These are phyloP conservation scores for Diceros bicornis DNA, from an alignment of 2,797 vertebrate species.

Conservation along the genomic window DNA sequence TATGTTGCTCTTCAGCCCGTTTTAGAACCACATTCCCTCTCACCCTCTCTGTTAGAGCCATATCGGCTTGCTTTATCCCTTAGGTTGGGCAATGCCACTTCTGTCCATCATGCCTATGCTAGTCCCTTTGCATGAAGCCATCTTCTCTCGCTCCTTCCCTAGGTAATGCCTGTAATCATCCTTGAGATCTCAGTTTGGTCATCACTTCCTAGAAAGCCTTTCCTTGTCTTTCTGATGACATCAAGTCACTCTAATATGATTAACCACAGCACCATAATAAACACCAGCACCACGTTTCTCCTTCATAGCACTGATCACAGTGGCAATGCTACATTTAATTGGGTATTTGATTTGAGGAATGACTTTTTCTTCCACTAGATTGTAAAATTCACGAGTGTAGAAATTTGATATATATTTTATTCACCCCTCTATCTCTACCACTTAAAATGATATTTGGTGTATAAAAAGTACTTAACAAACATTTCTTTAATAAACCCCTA, in stretches of 20 bases:
- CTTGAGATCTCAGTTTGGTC: background rate
- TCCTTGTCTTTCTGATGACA: background rate
- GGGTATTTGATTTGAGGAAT: background rate
- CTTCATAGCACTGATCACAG: background rate
- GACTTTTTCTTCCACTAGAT: background rate
- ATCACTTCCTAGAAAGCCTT: background rate
- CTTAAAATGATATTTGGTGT: background rate
- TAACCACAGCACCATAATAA: background rate
- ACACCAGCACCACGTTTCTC: background rate
- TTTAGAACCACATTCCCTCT: background rate
- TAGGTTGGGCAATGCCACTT: background rate
- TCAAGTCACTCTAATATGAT: background rate
- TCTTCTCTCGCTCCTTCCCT: background rate
- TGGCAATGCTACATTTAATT: background rate
- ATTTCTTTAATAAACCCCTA: background rate
- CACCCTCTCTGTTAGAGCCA: background rate
- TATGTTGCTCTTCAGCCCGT: background rate
- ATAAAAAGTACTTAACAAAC: background rate
- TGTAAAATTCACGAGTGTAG: background rate
- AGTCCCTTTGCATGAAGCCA: background rate
- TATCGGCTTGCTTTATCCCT: background rate
- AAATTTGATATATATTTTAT: background rate
- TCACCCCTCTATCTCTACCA: background rate
- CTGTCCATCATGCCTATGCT: background rate
- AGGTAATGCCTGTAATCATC: background rate